Evolutionary conservation across 1,140 invertebrate genomes (phyloP), one percentile per base, ranked within the genome.

Genomic region (Halyomorpha halys): DNA sequence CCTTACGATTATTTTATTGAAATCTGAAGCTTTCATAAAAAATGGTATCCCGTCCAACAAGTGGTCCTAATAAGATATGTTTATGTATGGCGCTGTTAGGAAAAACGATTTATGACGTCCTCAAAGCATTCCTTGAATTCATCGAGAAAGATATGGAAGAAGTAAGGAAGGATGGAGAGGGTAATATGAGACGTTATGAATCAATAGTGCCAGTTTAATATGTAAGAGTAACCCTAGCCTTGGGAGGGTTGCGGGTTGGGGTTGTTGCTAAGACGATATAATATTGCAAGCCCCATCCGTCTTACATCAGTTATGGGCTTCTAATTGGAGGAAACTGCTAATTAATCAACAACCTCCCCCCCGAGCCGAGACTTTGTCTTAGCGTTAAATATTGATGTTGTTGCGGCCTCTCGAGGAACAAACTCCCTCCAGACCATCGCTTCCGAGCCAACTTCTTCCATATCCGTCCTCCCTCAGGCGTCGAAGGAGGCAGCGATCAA

Each of bases 251-350:
- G 53, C 23, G 53, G 18, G 18, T 6, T 21, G 18, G 14, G 18
- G 23, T 8, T 23, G 53, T 56, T 56, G 6, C 53, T 21, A 56
- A 21, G 53, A 56, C 53, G 53, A 56, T 56, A 56, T 56, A 56
- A 56, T 56, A 56, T 56, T 56, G 53, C 53, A 56, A 16, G 53
- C 59, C 53, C 62, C 65, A 66, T 66, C 65, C 65, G 54, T 66
- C 65, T 66, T 66, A 66, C 65, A 66, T 66, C 65, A 66, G 65
- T 66, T 66, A 66, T 66, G 65, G 65, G 61, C 59, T 63, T 56
- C 62, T 60, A 64, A 59, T 63, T 62, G 62, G 61, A 34, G 53
- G 47, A 63, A 66, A 66, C 62, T 66, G 62, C 65, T 66, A 66
- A 66, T 66, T 66, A 66, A 66, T 66, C 65, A 66, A 66, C 27